Evolutionary conservation across 2,888 invertebrate genomes (phyloP), one percentile per base, ranked within the genome.

Genomic region (Eristalis arbustorum): DNA sequence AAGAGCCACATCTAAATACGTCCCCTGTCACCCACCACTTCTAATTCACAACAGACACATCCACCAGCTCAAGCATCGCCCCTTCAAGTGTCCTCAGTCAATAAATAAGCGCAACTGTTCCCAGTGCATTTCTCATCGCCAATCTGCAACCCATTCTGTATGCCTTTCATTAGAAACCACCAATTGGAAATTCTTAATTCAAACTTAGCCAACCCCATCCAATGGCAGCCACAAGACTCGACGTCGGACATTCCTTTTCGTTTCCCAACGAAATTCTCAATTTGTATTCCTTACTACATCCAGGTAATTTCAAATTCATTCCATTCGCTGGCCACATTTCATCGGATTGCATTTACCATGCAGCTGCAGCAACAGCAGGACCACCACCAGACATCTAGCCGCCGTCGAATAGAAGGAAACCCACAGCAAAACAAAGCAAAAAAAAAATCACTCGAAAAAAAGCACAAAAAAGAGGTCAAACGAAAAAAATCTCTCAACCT

Each of bases 231-330:
- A 23, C 77, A 18, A 64, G 74, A 37, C 59, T 14, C 13, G 66
- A 25, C 71, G 59, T 56, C 42, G 75, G 71, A 68, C 75, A 84
- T 81, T 81, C 81, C 59, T 73, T 69, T 61, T 74, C 69, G 64
- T 73, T 56, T 69, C 49, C 14, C 85, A 77, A 82, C 76, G 63
- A 85, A 85, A 82, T 82, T 82, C 85, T 85, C 85, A 85, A 85
- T 85, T 85, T 85, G 85, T 85, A 85, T 85, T 85, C 85, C 85
- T 82, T 78, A 67, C 82, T 82, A 66, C 82, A 82, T 78, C 64
- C 82, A 85, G 85, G 85, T 85, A 78, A 85, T 85, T 85, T 82
- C 77, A 85, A 85, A 85, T 85, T 85, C 85, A 85, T 85, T 85
- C 82, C 85, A 85, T 85, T 82, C 82, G 85, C 77, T 85, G 82